These are phyloP conservation scores for Pungitius pungitius DNA, from an alignment of 2,113 vertebrate genomes.

Conservation along the genomic window DNA sequence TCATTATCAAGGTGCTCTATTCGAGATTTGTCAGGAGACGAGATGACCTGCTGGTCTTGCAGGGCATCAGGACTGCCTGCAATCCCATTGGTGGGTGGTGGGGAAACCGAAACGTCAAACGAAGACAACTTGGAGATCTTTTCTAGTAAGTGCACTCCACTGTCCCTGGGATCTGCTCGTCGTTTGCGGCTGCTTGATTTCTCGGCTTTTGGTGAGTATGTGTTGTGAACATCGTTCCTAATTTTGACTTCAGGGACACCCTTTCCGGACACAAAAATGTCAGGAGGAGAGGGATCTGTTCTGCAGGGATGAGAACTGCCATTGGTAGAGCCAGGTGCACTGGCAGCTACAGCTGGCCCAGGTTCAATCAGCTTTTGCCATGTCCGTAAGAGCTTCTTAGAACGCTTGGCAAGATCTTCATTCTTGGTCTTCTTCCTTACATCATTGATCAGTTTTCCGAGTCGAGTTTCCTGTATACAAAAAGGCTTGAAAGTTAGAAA, in stretches of 20 bases:
- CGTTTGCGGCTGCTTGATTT: slow-evolving; percentile 88
- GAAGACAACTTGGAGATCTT: slow-evolving; percentile 87
- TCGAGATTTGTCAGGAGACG: slow-evolving; percentile 80
- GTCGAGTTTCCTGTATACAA: slow-evolving; percentile 88
- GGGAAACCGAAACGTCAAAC: slow-evolving; percentile 85
- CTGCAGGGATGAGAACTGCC: slow-evolving; percentile 89
- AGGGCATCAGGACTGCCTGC: slow-evolving; percentile 87
- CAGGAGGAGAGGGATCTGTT: slow-evolving; percentile 80
- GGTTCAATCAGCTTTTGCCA: slow-evolving; percentile 99
- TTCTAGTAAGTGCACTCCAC: slow-evolving; percentile 85
- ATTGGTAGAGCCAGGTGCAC: slow-evolving; percentile 87
- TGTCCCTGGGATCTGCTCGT: slow-evolving; percentile 87
- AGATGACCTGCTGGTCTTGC: slow-evolving; percentile 82
- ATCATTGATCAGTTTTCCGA: slow-evolving; percentile 99
- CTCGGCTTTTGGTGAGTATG: slow-evolving; percentile 89
- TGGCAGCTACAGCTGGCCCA: slow-evolving; percentile 75
- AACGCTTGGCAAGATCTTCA: slow-evolving; percentile 96
- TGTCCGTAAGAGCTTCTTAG: slow-evolving; percentile 94
- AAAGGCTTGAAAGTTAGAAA: slow-evolving; percentile 28
- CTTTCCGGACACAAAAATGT: slow-evolving; percentile 78
- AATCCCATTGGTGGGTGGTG: slow-evolving; percentile 89
- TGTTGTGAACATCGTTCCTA: slow-evolving; percentile 92
- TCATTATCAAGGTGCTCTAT: slow-evolving; percentile 89
- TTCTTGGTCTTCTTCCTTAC: slow-evolving; percentile 97
- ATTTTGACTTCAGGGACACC: slow-evolving; percentile 87